phyloP scores from a whole-genome alignment of 2,888 invertebrate species.

The Drosophila colorata region DNA sequence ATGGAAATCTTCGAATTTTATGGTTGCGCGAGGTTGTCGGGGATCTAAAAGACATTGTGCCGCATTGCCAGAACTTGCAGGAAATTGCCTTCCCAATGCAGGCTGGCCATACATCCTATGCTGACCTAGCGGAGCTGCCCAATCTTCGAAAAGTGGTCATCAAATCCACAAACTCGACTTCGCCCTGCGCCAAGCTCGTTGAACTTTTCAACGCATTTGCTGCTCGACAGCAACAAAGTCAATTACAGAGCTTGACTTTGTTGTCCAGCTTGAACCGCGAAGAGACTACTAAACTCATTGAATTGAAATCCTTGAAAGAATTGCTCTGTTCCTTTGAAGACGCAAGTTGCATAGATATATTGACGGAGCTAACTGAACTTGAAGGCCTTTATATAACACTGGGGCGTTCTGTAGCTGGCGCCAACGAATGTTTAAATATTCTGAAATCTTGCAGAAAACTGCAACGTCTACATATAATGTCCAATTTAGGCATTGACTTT shows the following conservation, averaged over 20 bases:
- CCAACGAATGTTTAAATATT: conserved; percentile 34
- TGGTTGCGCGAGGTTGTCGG: conserved; percentile 34
- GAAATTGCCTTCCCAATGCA: conserved; percentile 35
- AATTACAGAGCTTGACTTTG: conserved; percentile 21
- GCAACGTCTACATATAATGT: conserved; percentile 25
- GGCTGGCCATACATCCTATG: conserved; percentile 20
- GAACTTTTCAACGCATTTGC: conserved; percentile 30
- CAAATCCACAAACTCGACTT: conserved; percentile 19
- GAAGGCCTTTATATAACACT: conserved; percentile 39
- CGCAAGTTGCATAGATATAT: conserved; percentile 29
- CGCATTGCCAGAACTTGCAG: conserved; percentile 31
- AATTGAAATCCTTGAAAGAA: conserved; percentile 21
- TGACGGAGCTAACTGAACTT: conserved; percentile 36
- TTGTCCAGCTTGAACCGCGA: conserved; percentile 5
- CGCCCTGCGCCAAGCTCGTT: conserved; percentile 13
- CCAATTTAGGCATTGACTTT: conserved; percentile 31
- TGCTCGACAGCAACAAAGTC: background rate
- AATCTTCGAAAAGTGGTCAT: conserved; percentile 23
- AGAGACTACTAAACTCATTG: conserved; percentile 23
- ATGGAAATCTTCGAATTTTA: conserved; percentile 25
- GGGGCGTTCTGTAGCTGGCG: conserved; percentile 14
- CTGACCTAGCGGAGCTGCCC: conserved; percentile 23
- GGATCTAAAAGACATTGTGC: conserved; percentile 22
- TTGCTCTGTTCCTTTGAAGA: conserved; percentile 30
- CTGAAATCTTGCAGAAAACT: conserved; percentile 27